phyloP scores from a whole-genome alignment of 2,888 invertebrate species.

The Heterodera filipjevi region DNA sequence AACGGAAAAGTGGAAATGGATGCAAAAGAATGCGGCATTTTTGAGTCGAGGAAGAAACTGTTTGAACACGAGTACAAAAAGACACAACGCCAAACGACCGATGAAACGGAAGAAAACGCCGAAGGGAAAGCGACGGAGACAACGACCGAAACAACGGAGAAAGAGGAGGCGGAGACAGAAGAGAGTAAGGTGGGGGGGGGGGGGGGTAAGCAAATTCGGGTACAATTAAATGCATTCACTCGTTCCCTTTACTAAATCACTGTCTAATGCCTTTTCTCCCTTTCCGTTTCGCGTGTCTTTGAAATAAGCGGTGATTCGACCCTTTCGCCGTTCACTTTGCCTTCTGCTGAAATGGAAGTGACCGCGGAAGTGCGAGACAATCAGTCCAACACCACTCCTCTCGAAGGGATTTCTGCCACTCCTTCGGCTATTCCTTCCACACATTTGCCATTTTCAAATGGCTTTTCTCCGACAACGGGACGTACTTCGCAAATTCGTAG shows the following conservation, averaged over 20 bases:
- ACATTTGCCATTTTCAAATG: neutral
- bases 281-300: neutral
- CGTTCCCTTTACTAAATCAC: too few relatives aligned
- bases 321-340: conserved; percentile 6
- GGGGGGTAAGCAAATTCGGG: neutral
- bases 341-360: neutral
- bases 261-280: too few relatives aligned
- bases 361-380: neutral
- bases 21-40: conserved; percentile 3
- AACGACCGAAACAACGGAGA: conserved; percentile 1
- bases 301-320: conserved; percentile 18
- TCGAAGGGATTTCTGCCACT: neutral
- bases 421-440: neutral
- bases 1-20: neutral
- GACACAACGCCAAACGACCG: neutral
- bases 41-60: neutral
- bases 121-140: neutral
- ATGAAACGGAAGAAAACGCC: neutral
- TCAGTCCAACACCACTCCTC: neutral
- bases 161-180: neutral
- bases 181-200: neutral
- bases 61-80: conserved; percentile 16
- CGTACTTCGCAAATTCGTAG: neutral
- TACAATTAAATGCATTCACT: too few relatives aligned
- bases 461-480: neutral